phyloP scores from a whole-genome alignment of 1,140 invertebrate genomes.

The Procambarus clarkii region DNA sequence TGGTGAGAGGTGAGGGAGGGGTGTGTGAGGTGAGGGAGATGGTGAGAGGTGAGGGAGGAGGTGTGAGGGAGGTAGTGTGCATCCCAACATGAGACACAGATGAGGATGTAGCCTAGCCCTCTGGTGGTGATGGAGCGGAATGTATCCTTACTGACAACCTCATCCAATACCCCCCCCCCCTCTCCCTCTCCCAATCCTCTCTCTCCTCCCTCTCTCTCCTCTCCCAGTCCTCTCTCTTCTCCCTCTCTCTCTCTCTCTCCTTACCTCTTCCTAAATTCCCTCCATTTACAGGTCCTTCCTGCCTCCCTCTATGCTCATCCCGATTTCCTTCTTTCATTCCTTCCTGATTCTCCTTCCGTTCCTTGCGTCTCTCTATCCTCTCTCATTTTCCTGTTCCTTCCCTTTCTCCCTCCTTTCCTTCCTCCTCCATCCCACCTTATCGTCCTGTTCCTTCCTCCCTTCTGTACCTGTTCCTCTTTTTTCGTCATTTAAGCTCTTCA shows the following conservation, averaged over 20 bases:
- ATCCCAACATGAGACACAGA: no score
- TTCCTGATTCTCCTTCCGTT: neutral
- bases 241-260: neutral
- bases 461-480: neutral
- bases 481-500: neutral
- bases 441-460: neutral
- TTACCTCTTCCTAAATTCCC: neutral
- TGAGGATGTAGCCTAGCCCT: no score
- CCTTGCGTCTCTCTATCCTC: neutral
- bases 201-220: neutral
- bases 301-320: neutral
- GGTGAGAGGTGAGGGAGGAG: no score
- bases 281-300: neutral
- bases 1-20: no score
- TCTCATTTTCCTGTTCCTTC: neutral
- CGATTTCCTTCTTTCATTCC: neutral
- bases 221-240: neutral
- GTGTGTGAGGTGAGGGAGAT: no score
- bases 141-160: no score
- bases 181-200: no score
- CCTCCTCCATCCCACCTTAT: neutral
- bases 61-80: no score
- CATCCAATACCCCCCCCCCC: no score
- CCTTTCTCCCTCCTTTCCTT: neutral
- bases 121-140: no score